phyloP scores from a whole-genome alignment of 2,113 vertebrate species.

The Pelecanus crispus region DNA sequence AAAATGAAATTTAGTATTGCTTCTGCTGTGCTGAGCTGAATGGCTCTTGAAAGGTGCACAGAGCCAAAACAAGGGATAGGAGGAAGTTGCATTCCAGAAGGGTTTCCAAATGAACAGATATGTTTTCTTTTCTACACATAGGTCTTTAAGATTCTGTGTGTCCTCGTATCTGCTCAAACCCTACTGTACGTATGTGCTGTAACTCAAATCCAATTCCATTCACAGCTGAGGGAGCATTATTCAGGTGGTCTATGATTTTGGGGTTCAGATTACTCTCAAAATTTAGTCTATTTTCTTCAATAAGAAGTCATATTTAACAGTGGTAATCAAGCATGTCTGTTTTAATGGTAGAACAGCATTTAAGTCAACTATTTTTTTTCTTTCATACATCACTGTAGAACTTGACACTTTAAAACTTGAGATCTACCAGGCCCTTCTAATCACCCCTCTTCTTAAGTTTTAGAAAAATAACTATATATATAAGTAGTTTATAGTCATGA shows the following conservation, averaged over 20 bases:
- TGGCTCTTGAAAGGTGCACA: neutral
- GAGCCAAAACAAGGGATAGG: neutral
- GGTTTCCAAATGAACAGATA: neutral
- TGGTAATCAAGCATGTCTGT: neutral
- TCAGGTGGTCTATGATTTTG: neutral
- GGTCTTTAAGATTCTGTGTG: neutral
- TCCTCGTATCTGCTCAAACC: neutral
- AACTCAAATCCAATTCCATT: neutral
- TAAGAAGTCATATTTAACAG: neutral
- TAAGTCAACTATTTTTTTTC: neutral
- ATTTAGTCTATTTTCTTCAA: neutral
- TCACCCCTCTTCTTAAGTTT: neutral
- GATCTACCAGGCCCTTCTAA: neutral
- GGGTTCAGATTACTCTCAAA: neutral
- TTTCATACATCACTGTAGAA: neutral
- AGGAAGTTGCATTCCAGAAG: neutral
- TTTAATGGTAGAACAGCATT: neutral
- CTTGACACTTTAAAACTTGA: neutral
- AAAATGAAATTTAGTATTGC: neutral
- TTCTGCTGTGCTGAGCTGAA: neutral
- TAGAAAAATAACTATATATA: neutral
- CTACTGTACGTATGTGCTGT: accelerated
- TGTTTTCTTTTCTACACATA: neutral
- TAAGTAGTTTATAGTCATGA: no score
- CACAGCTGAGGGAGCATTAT: neutral